phyloP scores from a whole-genome alignment of 2,888 invertebrate species.

The Aspidiotus rigidus region DNA sequence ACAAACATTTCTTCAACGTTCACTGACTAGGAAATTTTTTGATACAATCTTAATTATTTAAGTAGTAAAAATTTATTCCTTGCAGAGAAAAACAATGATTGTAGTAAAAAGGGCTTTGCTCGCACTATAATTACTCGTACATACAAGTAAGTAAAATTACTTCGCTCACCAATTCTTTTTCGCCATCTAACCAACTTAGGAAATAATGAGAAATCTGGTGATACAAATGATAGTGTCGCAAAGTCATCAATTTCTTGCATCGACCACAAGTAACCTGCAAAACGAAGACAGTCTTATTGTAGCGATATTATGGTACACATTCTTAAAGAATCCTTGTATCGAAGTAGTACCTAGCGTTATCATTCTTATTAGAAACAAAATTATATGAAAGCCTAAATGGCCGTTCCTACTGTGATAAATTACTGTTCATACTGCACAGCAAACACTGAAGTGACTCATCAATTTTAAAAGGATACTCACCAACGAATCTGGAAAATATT shows the following conservation, averaged over 20 bases:
- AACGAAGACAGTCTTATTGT: too few species aligned
- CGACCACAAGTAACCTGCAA: conserved; percentile 33
- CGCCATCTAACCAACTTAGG: conserved; percentile 33
- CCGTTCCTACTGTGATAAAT: not conserved
- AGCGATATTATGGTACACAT: not conserved
- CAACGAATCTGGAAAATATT: conserved; percentile 4
- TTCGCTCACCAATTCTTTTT: conserved; percentile 29
- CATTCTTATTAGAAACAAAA: not conserved
- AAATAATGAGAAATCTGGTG: conserved; percentile 33
- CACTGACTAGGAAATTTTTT: too few species aligned
- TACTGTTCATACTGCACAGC: too few species aligned
- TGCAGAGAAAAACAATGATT: too few species aligned
- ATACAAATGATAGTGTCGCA: conserved; percentile 25
- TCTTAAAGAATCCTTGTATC: not conserved
- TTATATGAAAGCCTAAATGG: not conserved
- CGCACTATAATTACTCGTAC: too few species aligned
- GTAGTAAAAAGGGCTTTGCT: too few species aligned
- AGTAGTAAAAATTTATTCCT: too few species aligned
- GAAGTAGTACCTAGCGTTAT: not conserved
- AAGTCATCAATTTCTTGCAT: conserved; percentile 31
- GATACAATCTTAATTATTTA: too few species aligned
- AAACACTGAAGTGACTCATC: too few species aligned
- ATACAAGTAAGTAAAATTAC: too few species aligned
- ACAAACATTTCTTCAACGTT: too few species aligned
- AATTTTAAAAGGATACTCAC: not conserved